Conservation (phyloP, 2,113 vertebrate genomes). For the Machaerirhynchus nigripectus region DNA sequence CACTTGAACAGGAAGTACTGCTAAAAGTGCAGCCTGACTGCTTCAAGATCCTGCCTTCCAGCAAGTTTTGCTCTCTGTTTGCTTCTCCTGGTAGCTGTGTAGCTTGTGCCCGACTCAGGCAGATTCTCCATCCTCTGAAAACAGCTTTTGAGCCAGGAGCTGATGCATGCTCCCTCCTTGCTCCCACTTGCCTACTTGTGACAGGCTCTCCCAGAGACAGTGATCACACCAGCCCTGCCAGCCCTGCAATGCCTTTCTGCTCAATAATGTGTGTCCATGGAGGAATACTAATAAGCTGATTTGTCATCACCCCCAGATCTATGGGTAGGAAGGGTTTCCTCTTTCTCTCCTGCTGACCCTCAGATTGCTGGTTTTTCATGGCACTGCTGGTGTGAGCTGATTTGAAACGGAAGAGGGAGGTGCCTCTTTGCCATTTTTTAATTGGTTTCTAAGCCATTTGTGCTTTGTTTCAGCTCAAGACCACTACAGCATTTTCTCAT, state of each 20-base stretch:
- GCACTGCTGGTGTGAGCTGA: background rate
- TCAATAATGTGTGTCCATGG: rapidly evolving
- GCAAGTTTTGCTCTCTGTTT: background rate
- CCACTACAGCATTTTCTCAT: background rate
- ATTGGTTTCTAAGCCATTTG: background rate
- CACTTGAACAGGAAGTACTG: background rate
- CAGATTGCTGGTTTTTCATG: background rate
- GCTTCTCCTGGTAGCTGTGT: background rate
- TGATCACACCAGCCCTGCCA: background rate
- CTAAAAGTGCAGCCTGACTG: background rate
- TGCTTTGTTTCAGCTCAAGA: background rate
- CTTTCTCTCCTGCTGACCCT: background rate
- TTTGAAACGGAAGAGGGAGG: background rate
- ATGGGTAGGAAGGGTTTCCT: background rate
- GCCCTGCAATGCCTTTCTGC: background rate
- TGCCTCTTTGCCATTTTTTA: background rate
- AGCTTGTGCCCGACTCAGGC: background rate
- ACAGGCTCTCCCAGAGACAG: background rate
- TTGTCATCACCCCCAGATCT: background rate
- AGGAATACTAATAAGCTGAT: background rate
- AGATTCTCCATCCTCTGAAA: background rate
- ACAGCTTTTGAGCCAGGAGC: background rate
- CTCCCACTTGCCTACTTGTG: background rate
- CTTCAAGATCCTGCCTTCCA: background rate
- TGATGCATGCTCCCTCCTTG: background rate